These are phyloP conservation scores for Sebastolobus alascanus DNA, from an alignment of 2,797 vertebrate species.

Conservation along the genomic window DNA sequence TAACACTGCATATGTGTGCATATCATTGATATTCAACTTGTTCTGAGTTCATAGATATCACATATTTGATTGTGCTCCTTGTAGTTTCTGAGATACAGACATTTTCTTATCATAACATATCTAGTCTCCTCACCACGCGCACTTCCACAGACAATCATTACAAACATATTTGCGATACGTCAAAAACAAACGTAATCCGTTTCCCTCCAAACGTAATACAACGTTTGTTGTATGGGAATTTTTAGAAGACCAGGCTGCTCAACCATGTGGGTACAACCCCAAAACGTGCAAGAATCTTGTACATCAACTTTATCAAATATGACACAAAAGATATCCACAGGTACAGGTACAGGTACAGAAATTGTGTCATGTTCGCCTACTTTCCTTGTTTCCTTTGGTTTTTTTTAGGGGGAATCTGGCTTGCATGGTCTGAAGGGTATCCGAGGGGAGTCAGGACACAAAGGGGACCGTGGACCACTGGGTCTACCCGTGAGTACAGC, in stretches of 20 bases:
- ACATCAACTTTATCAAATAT: not conserved
- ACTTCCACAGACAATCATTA: too few species aligned
- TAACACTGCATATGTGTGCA: too few species aligned
- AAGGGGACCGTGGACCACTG: constrained; percentile 98
- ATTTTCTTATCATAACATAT: too few species aligned
- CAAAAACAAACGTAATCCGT: too few species aligned
- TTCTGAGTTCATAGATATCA: too few species aligned
- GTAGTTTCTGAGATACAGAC: too few species aligned
- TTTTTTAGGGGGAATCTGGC: constrained; percentile 92
- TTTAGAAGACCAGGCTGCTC: not conserved
- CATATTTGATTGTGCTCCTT: too few species aligned
- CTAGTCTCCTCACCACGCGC: too few species aligned
- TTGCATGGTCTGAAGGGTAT: constrained; percentile 96
- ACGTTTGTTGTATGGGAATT: too few species aligned
- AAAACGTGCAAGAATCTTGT: not conserved
- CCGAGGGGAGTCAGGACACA: constrained; percentile 97
- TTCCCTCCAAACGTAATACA: too few species aligned
- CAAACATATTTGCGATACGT: too few species aligned
- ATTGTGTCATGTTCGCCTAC: constrained; percentile 41
- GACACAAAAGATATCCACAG: not conserved
- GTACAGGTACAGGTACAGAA: not conserved
- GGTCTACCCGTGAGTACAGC: constrained; percentile 98
- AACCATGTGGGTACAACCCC: not conserved
- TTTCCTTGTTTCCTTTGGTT: not conserved
- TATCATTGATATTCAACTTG: too few species aligned